Evolutionary conservation across 1,140 invertebrate species (phyloP), one percentile per base, ranked within the genome.

Genomic region (Drosophila varians): DNA sequence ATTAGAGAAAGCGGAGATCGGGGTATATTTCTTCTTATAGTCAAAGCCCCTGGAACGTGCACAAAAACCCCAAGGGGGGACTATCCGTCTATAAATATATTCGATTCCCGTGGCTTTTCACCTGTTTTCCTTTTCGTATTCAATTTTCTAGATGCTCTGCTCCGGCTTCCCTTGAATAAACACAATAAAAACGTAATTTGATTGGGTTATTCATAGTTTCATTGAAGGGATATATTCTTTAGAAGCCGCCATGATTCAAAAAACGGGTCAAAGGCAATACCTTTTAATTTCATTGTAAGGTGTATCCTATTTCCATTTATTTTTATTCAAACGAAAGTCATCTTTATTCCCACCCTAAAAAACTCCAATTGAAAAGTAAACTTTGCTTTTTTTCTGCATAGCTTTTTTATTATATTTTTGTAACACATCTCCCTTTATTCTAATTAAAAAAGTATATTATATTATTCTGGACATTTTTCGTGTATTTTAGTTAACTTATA

Each of bases 21-120:
- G 54, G 46, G 53, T 38, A 8, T 2, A 5, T 4, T 23, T 14
- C 7, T 11, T n/a, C 42, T n/a, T 4, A 25, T 18, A 56, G 45
- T 40, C 64, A 21, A 28, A 36, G 57, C 48, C 72, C 55, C 60
- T 66, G 66, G 53, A 66, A 66, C 28, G 60, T 26, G 40, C 31
- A 55, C 53, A 47, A 51, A 45, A 46, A 26, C 43, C 36, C 46
- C 45, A 25, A 14, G 61, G 61, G 64, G 31, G 28, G 21, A 8
- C 1, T n/a, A 31, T 46, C 26, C 6, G 14, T 5, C 18, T 19
- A 42, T 42, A 45, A 12, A 31, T 31, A 43, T 54, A 38, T 26
- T 53, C 21, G 8, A 26, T 52, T 36, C 34, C 14, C n/a, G 25
- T 45, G 26, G 23, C 36, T 42, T 18, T 3, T 25, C 26, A 66